phyloP scores from a whole-genome alignment of 2,888 invertebrate species.

The Rhyacophila evoluta region DNA sequence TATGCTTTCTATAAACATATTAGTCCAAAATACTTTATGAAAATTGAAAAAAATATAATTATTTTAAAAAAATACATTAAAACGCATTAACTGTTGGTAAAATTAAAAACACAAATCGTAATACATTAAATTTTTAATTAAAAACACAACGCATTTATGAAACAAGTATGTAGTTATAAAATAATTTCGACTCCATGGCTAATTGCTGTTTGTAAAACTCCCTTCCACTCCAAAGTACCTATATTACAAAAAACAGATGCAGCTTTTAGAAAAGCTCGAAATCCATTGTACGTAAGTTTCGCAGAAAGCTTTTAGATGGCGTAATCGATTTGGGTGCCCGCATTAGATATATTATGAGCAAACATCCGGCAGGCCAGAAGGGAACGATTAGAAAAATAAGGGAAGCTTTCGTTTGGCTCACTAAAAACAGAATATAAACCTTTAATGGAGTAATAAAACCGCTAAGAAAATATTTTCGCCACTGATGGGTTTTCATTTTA shows the following conservation, averaged over 20 bases:
- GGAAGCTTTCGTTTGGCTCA: conserved; percentile 3
- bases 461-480: not conserved
- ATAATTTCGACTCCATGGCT: not conserved
- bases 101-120: too few species aligned
- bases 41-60: too few species aligned
- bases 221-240: not conserved
- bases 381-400: conserved; percentile 32
- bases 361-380: conserved; percentile 39
- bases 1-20: too few species aligned
- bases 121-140: too few species aligned
- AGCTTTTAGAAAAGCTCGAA: conserved; percentile 27
- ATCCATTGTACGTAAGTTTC: conserved; percentile 32
- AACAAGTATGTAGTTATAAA: too few species aligned
- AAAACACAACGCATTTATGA: too few species aligned
- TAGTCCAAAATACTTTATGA: too few species aligned
- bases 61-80: too few species aligned
- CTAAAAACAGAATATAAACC: conserved; percentile 24
- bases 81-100: too few species aligned
- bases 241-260: conserved; percentile 39
- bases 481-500: conserved; percentile 14
- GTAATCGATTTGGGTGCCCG: conserved; percentile 46
- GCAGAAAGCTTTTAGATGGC: conserved; percentile 43
- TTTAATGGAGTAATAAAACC: conserved; percentile 22
- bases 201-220: not conserved
- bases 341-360: conserved; percentile 45